Percentiles rank a stretch among this genome's conserved stretches.
Evolutionary conservation across 2,797 vertebrate genomes (phyloP).

Genomic region (Pseudochirops corinnae): DNA sequence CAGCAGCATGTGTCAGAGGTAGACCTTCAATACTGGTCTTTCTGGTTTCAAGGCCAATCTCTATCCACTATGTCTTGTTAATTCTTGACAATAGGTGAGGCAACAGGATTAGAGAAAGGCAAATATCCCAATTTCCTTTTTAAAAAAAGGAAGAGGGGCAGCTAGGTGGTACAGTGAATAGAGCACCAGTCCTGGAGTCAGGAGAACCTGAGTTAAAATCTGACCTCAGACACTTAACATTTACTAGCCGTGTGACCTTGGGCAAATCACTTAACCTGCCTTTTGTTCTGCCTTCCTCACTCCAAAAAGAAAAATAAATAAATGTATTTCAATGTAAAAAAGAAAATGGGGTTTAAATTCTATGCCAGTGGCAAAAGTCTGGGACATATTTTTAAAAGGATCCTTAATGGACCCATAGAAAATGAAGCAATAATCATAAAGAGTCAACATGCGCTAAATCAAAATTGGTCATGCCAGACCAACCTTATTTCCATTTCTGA

Average conservation of each 20-base stretch:
- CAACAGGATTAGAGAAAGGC: background rate
- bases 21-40: background rate
- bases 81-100: background rate
- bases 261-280: no score
- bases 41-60: background rate
- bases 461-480: background rate
- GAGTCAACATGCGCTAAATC: background rate
- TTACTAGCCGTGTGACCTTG: no score
- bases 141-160: no score
- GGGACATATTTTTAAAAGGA: background rate
- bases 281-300: no score
- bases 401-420: background rate
- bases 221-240: no score
- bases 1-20: background rate
- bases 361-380: background rate
- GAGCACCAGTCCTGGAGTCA: no score
- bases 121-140: background rate
- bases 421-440: background rate
- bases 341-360: background rate
- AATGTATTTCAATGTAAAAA: no score
- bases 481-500: background rate
- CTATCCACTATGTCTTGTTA: background rate
- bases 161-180: no score
- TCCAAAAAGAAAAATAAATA: no score
- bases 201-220: no score